Conservation (phyloP, 2,888 invertebrate species). For the Caenorhabditis sp. region DNA sequence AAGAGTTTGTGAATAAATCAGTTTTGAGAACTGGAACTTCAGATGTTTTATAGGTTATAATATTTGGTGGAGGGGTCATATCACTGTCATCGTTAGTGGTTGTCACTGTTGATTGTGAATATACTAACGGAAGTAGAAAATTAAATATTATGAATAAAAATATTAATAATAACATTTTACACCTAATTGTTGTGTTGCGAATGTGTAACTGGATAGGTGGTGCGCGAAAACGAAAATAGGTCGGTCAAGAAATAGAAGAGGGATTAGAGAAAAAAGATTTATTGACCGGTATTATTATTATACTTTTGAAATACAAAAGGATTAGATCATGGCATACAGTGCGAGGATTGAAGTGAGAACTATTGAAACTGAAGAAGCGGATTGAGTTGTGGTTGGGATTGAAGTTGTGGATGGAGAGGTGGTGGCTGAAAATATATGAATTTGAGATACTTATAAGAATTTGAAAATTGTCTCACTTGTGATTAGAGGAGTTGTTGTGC, state of each 20-base stretch:
- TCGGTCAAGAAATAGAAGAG: slow-evolving; percentile 1
- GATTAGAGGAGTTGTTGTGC: not conserved
- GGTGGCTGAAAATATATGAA: not conserved
- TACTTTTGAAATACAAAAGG: not conserved
- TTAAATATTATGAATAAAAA: not conserved
- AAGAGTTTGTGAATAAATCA: not conserved
- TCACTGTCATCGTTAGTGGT: slow-evolving; percentile 24
- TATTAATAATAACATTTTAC: not conserved
- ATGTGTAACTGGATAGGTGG: not conserved
- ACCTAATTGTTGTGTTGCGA: not conserved
- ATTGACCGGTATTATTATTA: not conserved
- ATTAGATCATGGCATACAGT: not conserved
- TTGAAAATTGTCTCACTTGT: too few relatives aligned
- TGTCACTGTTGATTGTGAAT: not conserved
- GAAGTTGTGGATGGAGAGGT: not conserved
- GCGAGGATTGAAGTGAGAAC: not conserved
- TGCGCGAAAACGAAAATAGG: not conserved
- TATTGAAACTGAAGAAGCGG: not conserved
- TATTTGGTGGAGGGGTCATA: slow-evolving; percentile 23
- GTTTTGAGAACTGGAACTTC: slow-evolving; percentile 12
- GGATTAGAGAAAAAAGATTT: not conserved
- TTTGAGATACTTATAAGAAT: too few relatives aligned
- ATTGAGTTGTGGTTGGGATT: not conserved
- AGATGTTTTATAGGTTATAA: slow-evolving; percentile 6
- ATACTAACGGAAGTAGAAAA: not conserved